Percentiles rank a stretch among this genome's conserved stretches.
phyloP scores from a whole-genome alignment of 2,797 vertebrate genomes.

The Acipenser oxyrinchus region DNA sequence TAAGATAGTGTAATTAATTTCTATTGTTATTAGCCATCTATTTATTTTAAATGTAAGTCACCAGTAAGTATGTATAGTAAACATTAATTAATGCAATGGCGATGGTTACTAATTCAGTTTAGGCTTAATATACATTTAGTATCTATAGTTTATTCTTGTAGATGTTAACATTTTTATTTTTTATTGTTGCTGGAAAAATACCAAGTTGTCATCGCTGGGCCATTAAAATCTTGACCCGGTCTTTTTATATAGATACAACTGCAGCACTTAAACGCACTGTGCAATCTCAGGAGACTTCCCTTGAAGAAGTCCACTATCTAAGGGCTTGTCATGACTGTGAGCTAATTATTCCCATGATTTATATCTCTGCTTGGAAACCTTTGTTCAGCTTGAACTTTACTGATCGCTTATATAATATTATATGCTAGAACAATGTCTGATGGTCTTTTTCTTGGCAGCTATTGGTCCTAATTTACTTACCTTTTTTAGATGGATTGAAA shows the following conservation, averaged over 20 bases:
- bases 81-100: no score
- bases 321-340: constrained; percentile 21
- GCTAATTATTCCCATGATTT: constrained; percentile 41
- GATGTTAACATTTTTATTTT: no score
- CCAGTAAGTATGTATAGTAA: no score
- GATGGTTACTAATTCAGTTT: no score
- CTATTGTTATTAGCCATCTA: no score
- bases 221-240: constrained; percentile 16
- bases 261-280: constrained; percentile 13
- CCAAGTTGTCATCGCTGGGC: not conserved
- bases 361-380: constrained; percentile 18
- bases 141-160: no score
- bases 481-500: constrained; percentile 9
- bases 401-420: constrained; percentile 24
- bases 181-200: no score
- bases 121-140: no score
- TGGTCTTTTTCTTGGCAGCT: constrained; percentile 15
- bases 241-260: constrained; percentile 22
- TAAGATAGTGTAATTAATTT: no score
- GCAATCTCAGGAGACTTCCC: constrained; percentile 23
- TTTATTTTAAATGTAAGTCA: no score
- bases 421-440: constrained; percentile 22
- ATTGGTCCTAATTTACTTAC: constrained; percentile 12
- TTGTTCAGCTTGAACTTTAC: constrained; percentile 27
- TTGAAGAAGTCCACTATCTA: constrained; percentile 23